phyloP scores from a whole-genome alignment of 1,140 invertebrate genomes.

The Conus betulinus region DNA sequence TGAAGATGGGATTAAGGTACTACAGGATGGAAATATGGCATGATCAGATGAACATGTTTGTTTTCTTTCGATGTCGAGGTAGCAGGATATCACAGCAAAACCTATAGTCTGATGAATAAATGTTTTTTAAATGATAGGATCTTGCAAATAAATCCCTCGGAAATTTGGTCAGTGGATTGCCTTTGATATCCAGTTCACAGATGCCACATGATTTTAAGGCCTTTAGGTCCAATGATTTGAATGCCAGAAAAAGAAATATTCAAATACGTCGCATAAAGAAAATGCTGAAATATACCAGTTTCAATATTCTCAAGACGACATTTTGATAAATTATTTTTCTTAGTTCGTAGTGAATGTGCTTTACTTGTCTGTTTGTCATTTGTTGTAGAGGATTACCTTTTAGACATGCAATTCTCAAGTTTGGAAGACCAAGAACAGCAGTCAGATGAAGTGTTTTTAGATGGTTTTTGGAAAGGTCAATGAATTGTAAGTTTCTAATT shows the following conservation, averaged over 20 bases:
- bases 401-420: neutral
- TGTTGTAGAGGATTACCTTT: neutral
- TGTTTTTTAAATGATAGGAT: slow-evolving; percentile 29
- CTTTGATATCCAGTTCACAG: neutral
- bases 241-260: neutral
- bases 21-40: slow-evolving; percentile 52
- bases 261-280: slow-evolving; percentile 3
- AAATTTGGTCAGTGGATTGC: neutral
- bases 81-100: neutral
- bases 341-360: neutral
- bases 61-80: neutral
- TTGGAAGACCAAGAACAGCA: neutral
- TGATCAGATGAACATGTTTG: slow-evolving; percentile 43
- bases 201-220: neutral
- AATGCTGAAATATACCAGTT: neutral
- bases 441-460: neutral
- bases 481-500: neutral
- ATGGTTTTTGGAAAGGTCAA: neutral
- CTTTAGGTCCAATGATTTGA: neutral
- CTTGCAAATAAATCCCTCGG: slow-evolving; percentile 38
- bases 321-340: neutral
- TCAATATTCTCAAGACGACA: neutral
- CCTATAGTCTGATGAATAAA: slow-evolving; percentile 41
- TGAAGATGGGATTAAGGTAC: slow-evolving; percentile 39
- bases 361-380: neutral